Conservation (phyloP, 2,797 vertebrate species). For the Gymnothorax javanicus region DNA sequence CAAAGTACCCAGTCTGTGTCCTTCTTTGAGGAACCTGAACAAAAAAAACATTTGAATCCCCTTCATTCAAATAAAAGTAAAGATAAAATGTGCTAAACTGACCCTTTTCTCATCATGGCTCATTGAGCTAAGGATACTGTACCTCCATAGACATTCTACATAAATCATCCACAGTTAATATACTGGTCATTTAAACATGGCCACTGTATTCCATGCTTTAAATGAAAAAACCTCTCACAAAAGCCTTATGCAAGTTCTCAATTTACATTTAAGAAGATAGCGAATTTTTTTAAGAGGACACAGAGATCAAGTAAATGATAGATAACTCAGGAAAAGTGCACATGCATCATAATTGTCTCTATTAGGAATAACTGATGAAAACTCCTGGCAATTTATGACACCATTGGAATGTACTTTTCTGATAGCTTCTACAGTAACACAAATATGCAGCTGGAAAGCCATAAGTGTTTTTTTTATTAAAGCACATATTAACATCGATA, state of each 20-base stretch:
- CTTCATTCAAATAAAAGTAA: background rate
- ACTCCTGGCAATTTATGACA: background rate
- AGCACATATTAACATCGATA: background rate
- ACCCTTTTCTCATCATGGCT: background rate
- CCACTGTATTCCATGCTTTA: background rate
- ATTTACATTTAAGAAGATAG: background rate
- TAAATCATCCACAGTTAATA: background rate
- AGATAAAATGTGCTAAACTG: background rate
- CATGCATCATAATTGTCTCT: background rate
- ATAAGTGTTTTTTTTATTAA: background rate
- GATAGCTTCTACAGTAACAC: background rate
- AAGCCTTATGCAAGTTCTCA: background rate
- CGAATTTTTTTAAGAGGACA: background rate
- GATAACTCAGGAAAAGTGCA: background rate
- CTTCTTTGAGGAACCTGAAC: slow-evolving; percentile 95
- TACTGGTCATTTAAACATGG: background rate
- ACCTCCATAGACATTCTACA: background rate
- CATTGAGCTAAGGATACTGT: background rate
- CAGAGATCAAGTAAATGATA: background rate
- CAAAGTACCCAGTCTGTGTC: slow-evolving; percentile 94
- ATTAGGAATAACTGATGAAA: background rate
- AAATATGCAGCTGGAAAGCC: background rate
- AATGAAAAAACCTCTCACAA: background rate
- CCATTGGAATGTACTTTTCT: background rate
- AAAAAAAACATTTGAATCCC: slow-evolving; percentile 18